These are phyloP conservation scores for Setipinna tenuifilis DNA, from an alignment of 2,797 vertebrate genomes.

Conservation along the genomic window DNA sequence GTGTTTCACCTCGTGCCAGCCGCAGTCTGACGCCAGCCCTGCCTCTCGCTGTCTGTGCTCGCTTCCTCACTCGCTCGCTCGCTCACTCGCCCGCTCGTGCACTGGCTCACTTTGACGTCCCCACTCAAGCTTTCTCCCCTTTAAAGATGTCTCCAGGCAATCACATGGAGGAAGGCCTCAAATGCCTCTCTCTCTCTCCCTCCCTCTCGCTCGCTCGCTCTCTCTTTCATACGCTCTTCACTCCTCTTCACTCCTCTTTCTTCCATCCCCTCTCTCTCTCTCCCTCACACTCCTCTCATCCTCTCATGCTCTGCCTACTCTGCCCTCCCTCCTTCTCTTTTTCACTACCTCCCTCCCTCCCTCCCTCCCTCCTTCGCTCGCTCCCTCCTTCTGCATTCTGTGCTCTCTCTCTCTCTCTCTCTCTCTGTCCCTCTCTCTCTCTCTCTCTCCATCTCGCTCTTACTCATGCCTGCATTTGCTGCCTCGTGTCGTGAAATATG, in stretches of 20 bases:
- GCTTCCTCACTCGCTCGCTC: background rate
- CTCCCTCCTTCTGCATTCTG: no score
- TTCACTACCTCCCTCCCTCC: background rate
- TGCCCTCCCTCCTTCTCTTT: background rate
- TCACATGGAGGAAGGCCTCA: conserved; percentile 1
- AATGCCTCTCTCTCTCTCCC: conserved; percentile 17
- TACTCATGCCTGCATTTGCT: conserved; percentile 14
- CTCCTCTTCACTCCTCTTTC: background rate
- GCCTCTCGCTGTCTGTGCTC: conserved; percentile 10
- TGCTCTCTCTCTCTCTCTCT: no score
- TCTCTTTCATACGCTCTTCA: background rate
- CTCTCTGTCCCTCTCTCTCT: background rate
- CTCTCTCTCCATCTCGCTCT: conserved; percentile 32
- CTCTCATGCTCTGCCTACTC: background rate
- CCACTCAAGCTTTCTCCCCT: background rate
- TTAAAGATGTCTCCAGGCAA: conserved; percentile 19
- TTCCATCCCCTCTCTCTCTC: no score
- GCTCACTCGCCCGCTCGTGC: background rate
- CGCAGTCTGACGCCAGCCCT: conserved; percentile 1
- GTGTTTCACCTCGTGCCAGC: conserved; percentile 28
- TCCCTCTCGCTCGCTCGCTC: background rate
- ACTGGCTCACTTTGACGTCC: background rate
- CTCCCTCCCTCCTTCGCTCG: background rate
- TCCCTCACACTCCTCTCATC: background rate
- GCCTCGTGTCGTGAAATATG: background rate